These are phyloP conservation scores for Platerodrilus igneus DNA, from an alignment of 2,888 invertebrate genomes.

Conservation along the genomic window DNA sequence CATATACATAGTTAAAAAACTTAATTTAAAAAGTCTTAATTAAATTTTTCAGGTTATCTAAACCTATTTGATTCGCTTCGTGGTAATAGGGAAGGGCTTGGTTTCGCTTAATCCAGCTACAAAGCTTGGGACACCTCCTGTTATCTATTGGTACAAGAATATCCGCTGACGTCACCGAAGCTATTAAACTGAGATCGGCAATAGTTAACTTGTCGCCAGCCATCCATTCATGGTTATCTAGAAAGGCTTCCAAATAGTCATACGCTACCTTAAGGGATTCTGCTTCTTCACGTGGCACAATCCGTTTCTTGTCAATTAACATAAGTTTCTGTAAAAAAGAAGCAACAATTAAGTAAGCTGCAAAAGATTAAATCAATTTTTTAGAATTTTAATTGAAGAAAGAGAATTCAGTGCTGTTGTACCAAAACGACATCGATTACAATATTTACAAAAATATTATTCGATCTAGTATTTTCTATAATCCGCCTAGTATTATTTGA, in stretches of 20 bases:
- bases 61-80: conserved; percentile 16
- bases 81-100: conserved; percentile 34
- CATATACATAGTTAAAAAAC: not conserved
- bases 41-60: conserved; percentile 13
- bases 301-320: conserved; percentile 9
- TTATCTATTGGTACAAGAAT: conserved; percentile 39
- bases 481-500: too few relatives aligned
- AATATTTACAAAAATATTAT: too few relatives aligned
- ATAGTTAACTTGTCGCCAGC: conserved; percentile 52
- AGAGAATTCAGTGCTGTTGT: too few relatives aligned
- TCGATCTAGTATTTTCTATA: too few relatives aligned
- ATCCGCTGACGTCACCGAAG: conserved; percentile 39
- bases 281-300: conserved; percentile 13
- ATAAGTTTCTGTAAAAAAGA: conserved; percentile 5
- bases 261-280: conserved; percentile 44
- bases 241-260: conserved; percentile 48
- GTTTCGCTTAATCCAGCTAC: conserved; percentile 38
- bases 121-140: conserved; percentile 36
- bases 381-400: too few relatives aligned
- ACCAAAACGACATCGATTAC: too few relatives aligned
- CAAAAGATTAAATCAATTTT: too few relatives aligned
- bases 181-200: conserved; percentile 51
- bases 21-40: conserved; percentile 6
- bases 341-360: not conserved
- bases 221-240: conserved; percentile 49